Conservation (phyloP, 1,140 invertebrate species). For the Drosophila orena region DNA sequence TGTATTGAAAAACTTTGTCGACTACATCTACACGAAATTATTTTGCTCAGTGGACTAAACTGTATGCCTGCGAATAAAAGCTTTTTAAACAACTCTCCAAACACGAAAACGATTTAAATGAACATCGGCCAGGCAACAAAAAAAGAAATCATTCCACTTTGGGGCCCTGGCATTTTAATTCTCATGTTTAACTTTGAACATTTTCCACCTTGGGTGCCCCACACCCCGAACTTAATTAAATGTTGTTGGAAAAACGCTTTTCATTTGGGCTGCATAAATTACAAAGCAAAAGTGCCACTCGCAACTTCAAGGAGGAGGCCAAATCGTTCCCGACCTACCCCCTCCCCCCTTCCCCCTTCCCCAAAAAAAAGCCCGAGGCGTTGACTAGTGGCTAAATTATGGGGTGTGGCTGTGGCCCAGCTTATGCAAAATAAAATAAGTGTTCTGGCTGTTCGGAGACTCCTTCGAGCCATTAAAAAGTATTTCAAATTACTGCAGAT, state of each 20-base stretch:
- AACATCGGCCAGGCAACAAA: constrained; percentile 17
- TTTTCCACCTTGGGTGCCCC: constrained; percentile 38
- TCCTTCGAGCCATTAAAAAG: neutral
- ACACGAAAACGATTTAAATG: constrained; percentile 38
- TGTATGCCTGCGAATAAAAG: constrained; percentile 22
- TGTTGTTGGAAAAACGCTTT: constrained; percentile 75
- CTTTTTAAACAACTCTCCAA: constrained; percentile 48
- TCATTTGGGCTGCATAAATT: constrained; percentile 77
- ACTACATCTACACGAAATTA: neutral
- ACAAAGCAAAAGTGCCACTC: constrained; percentile 75
- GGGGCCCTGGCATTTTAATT: constrained; percentile 56
- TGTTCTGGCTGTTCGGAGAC: constrained; percentile 43
- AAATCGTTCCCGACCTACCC: constrained; percentile 45
- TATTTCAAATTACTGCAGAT: constrained; percentile 15
- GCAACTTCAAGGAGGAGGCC: constrained; percentile 35
- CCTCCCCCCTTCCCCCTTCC: neutral
- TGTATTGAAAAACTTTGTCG: neutral
- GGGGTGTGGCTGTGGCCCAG: constrained; percentile 28
- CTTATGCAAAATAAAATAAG: constrained; percentile 76
- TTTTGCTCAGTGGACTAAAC: constrained; percentile 9
- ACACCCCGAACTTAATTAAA: constrained; percentile 71
- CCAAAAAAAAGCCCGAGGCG: constrained; percentile 10
- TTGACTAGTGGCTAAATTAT: constrained; percentile 66
- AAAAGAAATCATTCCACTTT: constrained; percentile 34
- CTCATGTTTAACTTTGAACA: constrained; percentile 76